These are phyloP conservation scores for Meghimatium bilineatum DNA, from an alignment of 2,888 invertebrate species.

Conservation along the genomic window DNA sequence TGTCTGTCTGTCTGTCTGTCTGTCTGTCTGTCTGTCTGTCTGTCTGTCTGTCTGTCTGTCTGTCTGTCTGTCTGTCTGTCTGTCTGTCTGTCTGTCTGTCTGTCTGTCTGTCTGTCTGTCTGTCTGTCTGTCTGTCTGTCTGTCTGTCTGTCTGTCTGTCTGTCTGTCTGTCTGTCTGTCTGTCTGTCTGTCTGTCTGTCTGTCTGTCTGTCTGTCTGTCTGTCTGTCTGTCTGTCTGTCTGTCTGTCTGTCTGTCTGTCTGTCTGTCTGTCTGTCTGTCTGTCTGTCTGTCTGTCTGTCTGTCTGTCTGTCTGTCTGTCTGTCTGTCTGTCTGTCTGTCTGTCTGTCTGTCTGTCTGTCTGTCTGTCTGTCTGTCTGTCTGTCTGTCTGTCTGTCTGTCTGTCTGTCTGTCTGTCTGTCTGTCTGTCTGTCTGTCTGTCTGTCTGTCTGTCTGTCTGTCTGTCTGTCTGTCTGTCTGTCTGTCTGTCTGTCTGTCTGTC, in stretches of 20 bases:
- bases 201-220: background rate
- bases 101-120: background rate
- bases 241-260: background rate
- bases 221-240: background rate
- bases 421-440: no score
- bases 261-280: background rate
- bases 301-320: background rate
- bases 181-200: background rate
- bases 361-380: no score
- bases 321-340: slow-evolving; percentile 3
- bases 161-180: background rate
- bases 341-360: slow-evolving; percentile 8
- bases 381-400: no score
- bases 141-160: background rate
- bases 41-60: background rate
- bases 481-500: no score
- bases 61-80: background rate
- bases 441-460: no score
- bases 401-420: no score
- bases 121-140: background rate
- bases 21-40: background rate
- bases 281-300: background rate
- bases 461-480: no score
- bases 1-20: background rate
- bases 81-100: background rate